These are phyloP conservation scores for Cheilosia soror DNA, from an alignment of 2,888 invertebrate genomes.

Conservation along the genomic window DNA sequence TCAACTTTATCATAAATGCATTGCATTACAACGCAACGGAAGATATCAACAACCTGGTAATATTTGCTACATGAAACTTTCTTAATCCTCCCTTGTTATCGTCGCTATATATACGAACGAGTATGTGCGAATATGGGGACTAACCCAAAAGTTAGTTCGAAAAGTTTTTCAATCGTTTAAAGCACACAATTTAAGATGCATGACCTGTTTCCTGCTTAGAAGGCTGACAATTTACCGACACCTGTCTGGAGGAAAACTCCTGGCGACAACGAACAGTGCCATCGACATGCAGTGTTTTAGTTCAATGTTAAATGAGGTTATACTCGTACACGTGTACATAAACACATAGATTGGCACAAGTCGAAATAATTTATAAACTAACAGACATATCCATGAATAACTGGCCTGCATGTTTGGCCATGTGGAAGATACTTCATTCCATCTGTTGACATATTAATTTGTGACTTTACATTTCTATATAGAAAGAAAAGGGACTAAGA, in stretches of 20 bases:
- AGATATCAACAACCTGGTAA: conserved; percentile 7
- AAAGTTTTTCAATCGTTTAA: conserved; percentile 47
- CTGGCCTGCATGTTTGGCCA: background rate
- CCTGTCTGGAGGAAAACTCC: conserved; percentile 20
- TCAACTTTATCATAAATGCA: conserved; percentile 41
- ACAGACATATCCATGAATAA: background rate
- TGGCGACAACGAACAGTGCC: background rate
- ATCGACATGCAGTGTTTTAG: conserved; percentile 16
- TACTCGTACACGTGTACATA: background rate
- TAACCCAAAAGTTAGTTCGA: conserved; percentile 8
- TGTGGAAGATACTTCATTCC: background rate
- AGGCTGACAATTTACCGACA: conserved; percentile 24
- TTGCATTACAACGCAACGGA: conserved; percentile 16
- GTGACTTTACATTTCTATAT: conserved; percentile 2
- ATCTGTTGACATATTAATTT: conserved; percentile 7
- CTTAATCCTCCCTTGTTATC: conserved; percentile 4
- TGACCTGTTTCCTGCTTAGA: conserved; percentile 11
- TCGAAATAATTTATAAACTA: conserved; percentile 35
- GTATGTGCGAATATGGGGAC: background rate
- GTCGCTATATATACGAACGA: background rate
- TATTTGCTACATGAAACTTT: conserved; percentile 8
- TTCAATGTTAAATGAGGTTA: conserved; percentile 49
- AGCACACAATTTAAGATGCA: conserved; percentile 34
- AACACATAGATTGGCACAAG: conserved; percentile 15
- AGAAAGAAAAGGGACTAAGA: background rate